A percentile compares a stretch with the other conserved stretches of the same genome.
Conservation (phyloP, 2,113 vertebrate species). For the Noctilio leporinus region DNA sequence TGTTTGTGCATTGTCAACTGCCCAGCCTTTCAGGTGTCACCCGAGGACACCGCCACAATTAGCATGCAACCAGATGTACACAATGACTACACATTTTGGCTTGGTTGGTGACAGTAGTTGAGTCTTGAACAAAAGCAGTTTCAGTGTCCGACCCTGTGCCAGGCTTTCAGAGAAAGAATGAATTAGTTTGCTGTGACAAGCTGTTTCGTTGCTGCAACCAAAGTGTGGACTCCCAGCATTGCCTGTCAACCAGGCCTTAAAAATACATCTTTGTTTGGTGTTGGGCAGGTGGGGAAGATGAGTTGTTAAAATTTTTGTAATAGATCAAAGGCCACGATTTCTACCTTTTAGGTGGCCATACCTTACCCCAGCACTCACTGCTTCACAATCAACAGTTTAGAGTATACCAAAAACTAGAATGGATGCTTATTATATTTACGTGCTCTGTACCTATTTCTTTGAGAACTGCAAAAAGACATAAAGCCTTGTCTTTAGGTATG, state of each 20-base stretch:
- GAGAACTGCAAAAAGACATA: background rate
- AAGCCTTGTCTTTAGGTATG: background rate
- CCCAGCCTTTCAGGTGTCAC: conserved; percentile 38
- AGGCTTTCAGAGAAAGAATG: conserved; percentile 51
- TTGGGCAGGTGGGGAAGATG: background rate
- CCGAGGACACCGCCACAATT: conserved; percentile 24
- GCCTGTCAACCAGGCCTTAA: conserved; percentile 39
- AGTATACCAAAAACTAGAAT: background rate
- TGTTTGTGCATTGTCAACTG: background rate
- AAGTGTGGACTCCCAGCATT: conserved; percentile 9
- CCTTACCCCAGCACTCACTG: background rate
- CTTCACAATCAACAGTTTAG: background rate
- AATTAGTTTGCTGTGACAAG: conserved; percentile 58
- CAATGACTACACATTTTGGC: conserved; percentile 32
- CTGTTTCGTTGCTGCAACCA: conserved; percentile 11
- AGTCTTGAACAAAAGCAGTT: conserved; percentile 45
- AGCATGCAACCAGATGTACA: background rate
- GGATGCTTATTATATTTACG: background rate
- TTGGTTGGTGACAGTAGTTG: background rate
- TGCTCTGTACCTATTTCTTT: background rate
- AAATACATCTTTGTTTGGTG: conserved; percentile 54
- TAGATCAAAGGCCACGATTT: background rate
- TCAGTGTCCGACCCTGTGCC: conserved; percentile 28
- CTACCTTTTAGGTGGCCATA: background rate
- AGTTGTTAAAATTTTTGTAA: background rate